Evolutionary conservation across 2,113 vertebrate species (phyloP).

Genomic region (Hymenochirus boettgeri): DNA sequence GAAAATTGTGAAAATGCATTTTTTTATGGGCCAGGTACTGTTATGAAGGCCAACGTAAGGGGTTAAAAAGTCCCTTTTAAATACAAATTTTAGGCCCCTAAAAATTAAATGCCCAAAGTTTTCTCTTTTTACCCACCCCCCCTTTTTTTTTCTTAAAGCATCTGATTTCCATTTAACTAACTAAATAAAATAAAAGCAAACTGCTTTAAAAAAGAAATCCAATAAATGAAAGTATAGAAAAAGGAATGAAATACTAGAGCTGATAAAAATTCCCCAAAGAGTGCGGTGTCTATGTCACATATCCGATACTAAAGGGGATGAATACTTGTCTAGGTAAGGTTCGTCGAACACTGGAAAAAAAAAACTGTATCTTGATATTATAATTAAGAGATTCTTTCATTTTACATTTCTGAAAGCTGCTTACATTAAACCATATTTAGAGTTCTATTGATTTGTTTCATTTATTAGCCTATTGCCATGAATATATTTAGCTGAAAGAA

Average conservation of each 20-base stretch:
- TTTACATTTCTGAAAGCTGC: not conserved
- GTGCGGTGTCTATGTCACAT: not conserved
- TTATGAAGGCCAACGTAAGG: too few species aligned
- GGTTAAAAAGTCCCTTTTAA: too few species aligned
- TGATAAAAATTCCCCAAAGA: not conserved
- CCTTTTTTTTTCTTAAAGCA: too few species aligned
- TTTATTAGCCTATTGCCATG: not conserved
- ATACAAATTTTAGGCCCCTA: too few species aligned
- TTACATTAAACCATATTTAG: not conserved
- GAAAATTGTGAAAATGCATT: too few species aligned
- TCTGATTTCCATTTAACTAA: too few species aligned
- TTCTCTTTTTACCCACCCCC: too few species aligned
- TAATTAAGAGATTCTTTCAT: not conserved
- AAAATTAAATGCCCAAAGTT: too few species aligned
- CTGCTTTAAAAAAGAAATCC: too few species aligned
- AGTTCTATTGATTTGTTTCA: not conserved
- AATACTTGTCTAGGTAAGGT: not conserved
- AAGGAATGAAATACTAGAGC: not conserved
- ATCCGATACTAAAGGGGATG: not conserved
- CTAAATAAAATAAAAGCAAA: too few species aligned
- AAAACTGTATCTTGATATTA: not conserved
- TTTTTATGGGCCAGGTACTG: too few species aligned
- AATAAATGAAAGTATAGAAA: too few species aligned
- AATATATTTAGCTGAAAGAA: not conserved
- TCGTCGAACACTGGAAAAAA: not conserved